Base-by-base conservation (phyloP, 1,140 invertebrate species). In the Tetramorium parvispinum region DNA sequence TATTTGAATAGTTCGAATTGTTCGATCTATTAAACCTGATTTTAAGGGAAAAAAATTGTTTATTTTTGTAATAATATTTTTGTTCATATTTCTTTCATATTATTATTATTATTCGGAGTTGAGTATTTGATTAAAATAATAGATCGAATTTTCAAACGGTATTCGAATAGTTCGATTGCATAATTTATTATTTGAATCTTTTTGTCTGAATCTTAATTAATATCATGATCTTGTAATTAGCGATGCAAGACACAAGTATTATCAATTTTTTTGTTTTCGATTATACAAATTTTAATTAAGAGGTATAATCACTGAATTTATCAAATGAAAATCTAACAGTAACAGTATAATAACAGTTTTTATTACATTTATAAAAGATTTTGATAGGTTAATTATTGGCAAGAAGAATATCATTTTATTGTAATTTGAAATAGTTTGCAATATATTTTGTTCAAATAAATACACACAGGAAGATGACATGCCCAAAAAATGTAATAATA, bases 391-490 rank as follows among this genome's bases (percentile, higher is more conserved):
- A 43, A 79, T 51, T 79, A 66, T 53, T 79, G 24, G 3, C 13
- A 53, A n/a, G 16, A 37, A 63, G 4, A 6, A 3, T 43, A 46
- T 61, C 11, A 51, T 68, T 53, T 55, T 65, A 78, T 49, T 63
- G n/a, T 65, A 65, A 63, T 49, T 49, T 46, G 63, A 18, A 24
- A 10, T 21, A 16, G 3, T 79, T 51, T 68, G n/a, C 32, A 32
- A 79, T 53, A 79, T 53, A 68, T 53, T 65, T 65, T 79, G 43
- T 79, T 68, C 40, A 79, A 66, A 78, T 63, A 49, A 40, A 37
- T 65, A 46, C 40, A 43, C 46, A 10, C 11, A 78, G 3, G 6
- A 66, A 68, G 5, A 21, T 81, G 13, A n/a, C 7, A 78, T 63
- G 57, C 18, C 3, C 21, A 61, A 43, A 32, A 77, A 61, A 46